Conservation (phyloP, 2,888 invertebrate genomes). For the Torymus tubicola region DNA sequence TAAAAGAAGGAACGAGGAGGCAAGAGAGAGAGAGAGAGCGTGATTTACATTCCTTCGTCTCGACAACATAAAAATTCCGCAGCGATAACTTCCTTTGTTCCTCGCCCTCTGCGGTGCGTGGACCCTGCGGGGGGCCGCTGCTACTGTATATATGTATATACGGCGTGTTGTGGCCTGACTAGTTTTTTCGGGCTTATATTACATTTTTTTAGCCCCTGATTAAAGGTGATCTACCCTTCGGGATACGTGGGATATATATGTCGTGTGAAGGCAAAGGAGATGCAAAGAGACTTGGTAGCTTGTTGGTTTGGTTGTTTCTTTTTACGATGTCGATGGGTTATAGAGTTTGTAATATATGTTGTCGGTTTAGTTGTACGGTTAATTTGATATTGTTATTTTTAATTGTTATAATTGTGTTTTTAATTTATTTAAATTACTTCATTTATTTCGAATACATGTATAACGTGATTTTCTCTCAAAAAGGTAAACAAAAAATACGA, state of each 20-base stretch:
- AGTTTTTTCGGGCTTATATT: conserved; percentile 70
- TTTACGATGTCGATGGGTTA: too few relatives aligned
- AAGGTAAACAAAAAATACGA: too few relatives aligned
- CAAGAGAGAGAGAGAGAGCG: conserved; percentile 57
- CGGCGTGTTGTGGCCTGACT: conserved; percentile 76
- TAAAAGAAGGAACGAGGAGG: conserved; percentile 10
- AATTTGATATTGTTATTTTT: too few relatives aligned
- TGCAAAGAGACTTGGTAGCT: too few relatives aligned
- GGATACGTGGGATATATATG: neutral
- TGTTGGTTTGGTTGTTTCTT: too few relatives aligned
- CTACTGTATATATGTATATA: conserved; percentile 62
- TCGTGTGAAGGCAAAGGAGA: too few relatives aligned
- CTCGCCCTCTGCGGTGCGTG: conserved; percentile 75
- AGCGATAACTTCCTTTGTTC: conserved; percentile 75
- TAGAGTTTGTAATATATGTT: too few relatives aligned
- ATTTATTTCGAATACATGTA: too few relatives aligned
- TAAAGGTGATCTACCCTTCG: conserved; percentile 64
- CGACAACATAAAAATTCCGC: conserved; percentile 74
- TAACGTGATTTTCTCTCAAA: too few relatives aligned
- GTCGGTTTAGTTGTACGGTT: too few relatives aligned
- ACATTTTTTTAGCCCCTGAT: conserved; percentile 70
- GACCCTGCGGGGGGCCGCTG: conserved; percentile 80
- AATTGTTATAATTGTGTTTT: too few relatives aligned
- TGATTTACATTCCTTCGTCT: conserved; percentile 75
- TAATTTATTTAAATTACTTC: too few relatives aligned